Evolutionary conservation across 2,888 invertebrate genomes (phyloP), one percentile per base, ranked within the genome.

Genomic region (Chrysomela aeneicollis): DNA sequence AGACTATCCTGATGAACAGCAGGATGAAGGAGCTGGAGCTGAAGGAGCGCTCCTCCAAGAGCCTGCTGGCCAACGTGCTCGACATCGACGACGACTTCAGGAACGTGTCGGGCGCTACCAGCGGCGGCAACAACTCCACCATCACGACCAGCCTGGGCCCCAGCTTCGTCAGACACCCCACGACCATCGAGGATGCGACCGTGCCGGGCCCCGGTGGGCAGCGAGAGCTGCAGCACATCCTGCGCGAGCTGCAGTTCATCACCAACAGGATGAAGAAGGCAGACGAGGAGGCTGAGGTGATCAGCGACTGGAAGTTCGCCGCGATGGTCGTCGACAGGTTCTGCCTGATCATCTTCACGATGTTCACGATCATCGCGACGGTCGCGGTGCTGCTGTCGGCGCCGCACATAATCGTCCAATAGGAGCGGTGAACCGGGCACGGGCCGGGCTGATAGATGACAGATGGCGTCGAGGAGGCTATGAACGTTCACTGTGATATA

Each of bases 261-360:
- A 97, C 97, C 46, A 90, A 91, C 75, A 90, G 95, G 78, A 94
- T 97, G 92, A 92, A 93, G 83, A 94, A 95, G 83, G 92, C 95
- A 61, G 97, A 98, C 80, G 94, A 95, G 78, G 95, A 95, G 80
- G 92, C 92, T 63, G 96, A 97, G 82, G 87, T 94, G 73, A 95
- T 95, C 77, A 95, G 93, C 84, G 97, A 98, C 83, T 97, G 97
- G 97, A 97, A 96, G 83, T 98, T 97, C 83, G 97, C 97, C 63
- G 97, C 97, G 73, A 96, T 97, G 95, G 97, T 97, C 82, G 95
- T 98, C 82, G 97, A 98, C 86, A 91, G 93, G 86, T 92, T 97
- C 85, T 97, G 97, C 86, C 89, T 98, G 85, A 93, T 95, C 86
- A 91, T 96, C 82, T 98, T 97, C 87, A 94, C 95, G 70, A 86